These are phyloP conservation scores for Ctenicera cuprea DNA, from an alignment of 2,888 invertebrate genomes.

Conservation along the genomic window DNA sequence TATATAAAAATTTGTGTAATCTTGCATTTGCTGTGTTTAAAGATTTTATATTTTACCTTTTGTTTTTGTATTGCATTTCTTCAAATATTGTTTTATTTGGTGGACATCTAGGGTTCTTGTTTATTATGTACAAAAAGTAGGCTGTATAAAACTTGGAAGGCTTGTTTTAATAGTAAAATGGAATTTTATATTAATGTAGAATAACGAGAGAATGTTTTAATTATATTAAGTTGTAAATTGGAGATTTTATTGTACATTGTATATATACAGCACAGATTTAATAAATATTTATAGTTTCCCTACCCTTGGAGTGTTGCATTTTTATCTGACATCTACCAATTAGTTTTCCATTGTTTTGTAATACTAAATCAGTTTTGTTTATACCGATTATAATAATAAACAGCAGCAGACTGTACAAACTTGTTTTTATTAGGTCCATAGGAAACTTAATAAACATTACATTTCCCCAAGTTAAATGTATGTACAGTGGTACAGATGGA, in stretches of 20 bases:
- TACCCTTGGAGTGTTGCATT: constrained; percentile 13
- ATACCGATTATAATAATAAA: not conserved
- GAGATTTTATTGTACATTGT: constrained; percentile 71
- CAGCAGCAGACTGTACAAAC: not conserved
- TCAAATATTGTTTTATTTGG: constrained; percentile 35
- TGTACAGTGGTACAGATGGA: no score
- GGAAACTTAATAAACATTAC: no score
- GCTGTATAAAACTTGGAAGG: constrained; percentile 48
- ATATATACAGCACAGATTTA: constrained; percentile 71
- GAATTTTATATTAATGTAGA: constrained; percentile 52
- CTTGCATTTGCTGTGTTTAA: not conserved
- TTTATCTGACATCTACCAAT: not conserved
- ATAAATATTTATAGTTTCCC: constrained; percentile 70
- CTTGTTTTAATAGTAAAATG: constrained; percentile 47
- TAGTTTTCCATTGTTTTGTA: no score
- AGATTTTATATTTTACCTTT: constrained; percentile 28
- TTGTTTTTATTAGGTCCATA: not conserved
- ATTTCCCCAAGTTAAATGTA: no score
- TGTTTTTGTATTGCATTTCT: no score
- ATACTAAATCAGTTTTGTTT: not conserved
- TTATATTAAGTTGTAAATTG: constrained; percentile 65
- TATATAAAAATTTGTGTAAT: constrained; percentile 15
- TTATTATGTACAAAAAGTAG: constrained; percentile 44
- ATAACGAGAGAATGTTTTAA: constrained; percentile 49
- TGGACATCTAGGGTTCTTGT: not conserved